Percentiles rank a stretch among this genome's conserved stretches.
phyloP scores from a whole-genome alignment of 2,113 vertebrate genomes.

The Scomber colias region DNA sequence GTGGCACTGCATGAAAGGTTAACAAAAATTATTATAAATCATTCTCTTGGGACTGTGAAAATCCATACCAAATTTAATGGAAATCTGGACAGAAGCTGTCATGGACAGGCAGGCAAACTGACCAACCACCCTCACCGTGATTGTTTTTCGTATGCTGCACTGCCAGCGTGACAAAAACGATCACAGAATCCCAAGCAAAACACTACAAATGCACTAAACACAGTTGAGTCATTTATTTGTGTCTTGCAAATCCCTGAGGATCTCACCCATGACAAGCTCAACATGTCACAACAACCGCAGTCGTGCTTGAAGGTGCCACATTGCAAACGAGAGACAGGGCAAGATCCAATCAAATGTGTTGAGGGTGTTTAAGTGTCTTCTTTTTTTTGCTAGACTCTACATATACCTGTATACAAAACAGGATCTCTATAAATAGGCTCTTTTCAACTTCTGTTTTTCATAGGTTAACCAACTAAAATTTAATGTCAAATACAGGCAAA shows the following conservation, averaged over 20 bases:
- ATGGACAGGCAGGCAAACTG: conserved; percentile 20
- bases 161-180: conserved; percentile 39
- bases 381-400: conserved; percentile 9
- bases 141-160: conserved; percentile 33
- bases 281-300: conserved; percentile 39
- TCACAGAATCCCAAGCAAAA: conserved; percentile 34
- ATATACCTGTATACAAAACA: background rate
- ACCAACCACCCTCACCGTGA: conserved; percentile 9
- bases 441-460: background rate
- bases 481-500: conserved; percentile 6
- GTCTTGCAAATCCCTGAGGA: conserved; percentile 55
- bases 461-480: background rate
- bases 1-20: conserved; percentile 31
- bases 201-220: conserved; percentile 42
- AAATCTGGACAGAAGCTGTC: conserved; percentile 39
- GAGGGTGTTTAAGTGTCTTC: conserved; percentile 30
- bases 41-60: conserved; percentile 29
- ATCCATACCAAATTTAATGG: conserved; percentile 49
- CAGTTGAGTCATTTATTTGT: conserved; percentile 35
- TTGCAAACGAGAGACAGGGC: conserved; percentile 51
- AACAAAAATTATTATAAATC: conserved; percentile 34
- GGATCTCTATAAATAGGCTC: conserved; percentile 1
- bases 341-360: conserved; percentile 62
- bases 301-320: conserved; percentile 56
- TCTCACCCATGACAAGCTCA: conserved; percentile 55